Percentiles rank a stretch among this genome's conserved stretches.
These are phyloP conservation scores for Cecropterus lyciades DNA, from an alignment of 1,140 invertebrate species.

Conservation along the genomic window DNA sequence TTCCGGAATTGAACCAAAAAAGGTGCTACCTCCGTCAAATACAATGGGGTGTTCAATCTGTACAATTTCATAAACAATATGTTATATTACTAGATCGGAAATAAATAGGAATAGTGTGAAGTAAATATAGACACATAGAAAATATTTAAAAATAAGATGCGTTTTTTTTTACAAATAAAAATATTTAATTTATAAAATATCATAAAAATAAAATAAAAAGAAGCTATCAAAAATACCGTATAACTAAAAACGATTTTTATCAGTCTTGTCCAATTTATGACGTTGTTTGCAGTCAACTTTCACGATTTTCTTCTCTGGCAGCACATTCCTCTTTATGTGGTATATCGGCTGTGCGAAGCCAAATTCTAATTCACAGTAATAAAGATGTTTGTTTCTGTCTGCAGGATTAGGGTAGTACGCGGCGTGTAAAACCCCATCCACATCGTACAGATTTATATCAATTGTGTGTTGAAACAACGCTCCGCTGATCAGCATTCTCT, in stretches of 20 bases:
- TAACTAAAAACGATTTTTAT: constrained; percentile 51
- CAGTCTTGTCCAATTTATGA: constrained; percentile 62
- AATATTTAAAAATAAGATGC: no score
- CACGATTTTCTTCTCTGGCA: constrained; percentile 55
- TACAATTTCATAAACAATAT: no score
- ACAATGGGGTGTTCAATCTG: no score
- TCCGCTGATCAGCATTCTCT: constrained; percentile 82
- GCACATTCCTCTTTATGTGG: constrained; percentile 64
- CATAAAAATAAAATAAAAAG: no score
- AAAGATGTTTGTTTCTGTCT: constrained; percentile 68
- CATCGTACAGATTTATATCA: constrained; percentile 84
- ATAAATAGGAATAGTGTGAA: no score
- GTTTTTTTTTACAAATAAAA: neutral
- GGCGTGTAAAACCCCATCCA: constrained; percentile 78
- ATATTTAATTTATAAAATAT: neutral
- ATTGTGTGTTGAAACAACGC: constrained; percentile 82
- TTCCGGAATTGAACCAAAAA: no score
- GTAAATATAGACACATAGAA: no score
- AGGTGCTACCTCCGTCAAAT: no score
- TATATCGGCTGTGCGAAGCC: constrained; percentile 61
- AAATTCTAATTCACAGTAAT: constrained; percentile 71
- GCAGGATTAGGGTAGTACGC: constrained; percentile 81
- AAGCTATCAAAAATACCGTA: constrained; percentile 18
- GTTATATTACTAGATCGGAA: no score
- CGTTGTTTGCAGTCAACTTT: constrained; percentile 69